Percentiles rank a stretch among this genome's conserved stretches.
Evolutionary conservation across 2,113 vertebrate species (phyloP).

Genomic region (Chionomys nivalis): DNA sequence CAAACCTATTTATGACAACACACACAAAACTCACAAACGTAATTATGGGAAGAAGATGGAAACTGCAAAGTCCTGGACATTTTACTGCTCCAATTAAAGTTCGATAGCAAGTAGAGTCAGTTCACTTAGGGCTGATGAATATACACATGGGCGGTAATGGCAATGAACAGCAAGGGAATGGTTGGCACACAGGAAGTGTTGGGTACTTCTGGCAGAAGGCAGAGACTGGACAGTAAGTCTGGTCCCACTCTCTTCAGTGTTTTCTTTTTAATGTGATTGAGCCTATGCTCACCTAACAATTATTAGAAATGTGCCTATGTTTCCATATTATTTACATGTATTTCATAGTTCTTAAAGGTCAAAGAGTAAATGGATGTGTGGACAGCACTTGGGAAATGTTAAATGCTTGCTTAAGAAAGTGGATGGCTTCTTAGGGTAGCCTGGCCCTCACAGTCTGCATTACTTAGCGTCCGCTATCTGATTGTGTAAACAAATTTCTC

Average conservation of each 20-base stretch:
- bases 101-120: background rate
- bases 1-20: accelerated
- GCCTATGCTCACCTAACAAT: background rate
- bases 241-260: accelerated
- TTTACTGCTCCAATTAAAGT: background rate
- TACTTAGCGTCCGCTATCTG: background rate
- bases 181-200: background rate
- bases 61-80: background rate
- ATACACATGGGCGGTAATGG: too few species aligned
- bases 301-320: background rate
- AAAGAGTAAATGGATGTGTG: background rate
- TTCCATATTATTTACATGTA: background rate
- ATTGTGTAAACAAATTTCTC: background rate
- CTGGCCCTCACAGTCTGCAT: background rate
- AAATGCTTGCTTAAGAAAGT: background rate
- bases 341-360: background rate
- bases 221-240: background rate
- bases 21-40: background rate
- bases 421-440: background rate
- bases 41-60: background rate
- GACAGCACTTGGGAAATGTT: background rate
- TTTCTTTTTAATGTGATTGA: background rate
- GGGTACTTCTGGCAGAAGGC: background rate
- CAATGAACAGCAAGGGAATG: background rate
- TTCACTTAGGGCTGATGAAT: background rate